Evolutionary conservation across 1,140 invertebrate genomes (phyloP).

Genomic region (Antheraea mylitta): DNA sequence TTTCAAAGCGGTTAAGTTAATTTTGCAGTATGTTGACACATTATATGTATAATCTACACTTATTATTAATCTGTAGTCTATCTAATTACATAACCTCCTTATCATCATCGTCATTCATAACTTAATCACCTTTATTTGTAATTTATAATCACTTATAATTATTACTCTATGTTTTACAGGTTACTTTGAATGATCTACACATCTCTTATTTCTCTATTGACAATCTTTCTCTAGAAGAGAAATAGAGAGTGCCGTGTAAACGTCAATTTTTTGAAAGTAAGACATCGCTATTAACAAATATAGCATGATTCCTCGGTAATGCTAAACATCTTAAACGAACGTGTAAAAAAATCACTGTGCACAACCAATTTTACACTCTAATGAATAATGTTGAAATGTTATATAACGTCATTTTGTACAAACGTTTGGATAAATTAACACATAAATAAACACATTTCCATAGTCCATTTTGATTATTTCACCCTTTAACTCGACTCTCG

Average conservation of each 20-base stretch:
- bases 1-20: not conserved
- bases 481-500: constrained; percentile 79
- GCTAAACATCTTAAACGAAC: not conserved
- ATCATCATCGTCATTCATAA: not conserved
- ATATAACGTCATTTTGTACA: not conserved
- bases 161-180: not conserved
- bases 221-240: not conserved
- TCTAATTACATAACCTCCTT: not conserved
- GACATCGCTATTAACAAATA: not conserved
- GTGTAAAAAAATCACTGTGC: too few relatives aligned
- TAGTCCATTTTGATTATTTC: not conserved
- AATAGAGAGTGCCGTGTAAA: not conserved
- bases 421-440: constrained; percentile 3
- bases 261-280: not conserved
- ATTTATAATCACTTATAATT: not conserved
- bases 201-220: not conserved
- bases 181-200: not conserved
- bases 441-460: constrained; percentile 2
- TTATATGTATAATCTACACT: not conserved
- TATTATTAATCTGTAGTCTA: not conserved
- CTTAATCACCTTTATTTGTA: not conserved
- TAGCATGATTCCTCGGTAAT: not conserved
- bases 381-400: too few relatives aligned
- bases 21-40: not conserved
- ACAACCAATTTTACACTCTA: too few relatives aligned